phyloP scores from a whole-genome alignment of 1,140 invertebrate genomes.

The Phenacoccus solenopsis region DNA sequence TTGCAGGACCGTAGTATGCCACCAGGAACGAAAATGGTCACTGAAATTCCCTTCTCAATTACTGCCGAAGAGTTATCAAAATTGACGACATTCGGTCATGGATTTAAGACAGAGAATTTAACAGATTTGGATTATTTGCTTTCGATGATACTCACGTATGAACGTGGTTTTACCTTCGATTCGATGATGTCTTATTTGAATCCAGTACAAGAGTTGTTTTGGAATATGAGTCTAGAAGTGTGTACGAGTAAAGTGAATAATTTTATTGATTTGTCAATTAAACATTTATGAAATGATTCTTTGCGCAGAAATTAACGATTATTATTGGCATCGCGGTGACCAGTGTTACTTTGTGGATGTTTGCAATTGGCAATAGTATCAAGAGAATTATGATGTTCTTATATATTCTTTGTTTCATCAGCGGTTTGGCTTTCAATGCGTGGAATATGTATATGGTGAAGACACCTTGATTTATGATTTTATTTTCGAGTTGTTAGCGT shows the following conservation, averaged over 20 bases:
- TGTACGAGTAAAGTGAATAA: background rate
- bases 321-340: background rate
- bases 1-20: background rate
- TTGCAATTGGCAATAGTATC: background rate
- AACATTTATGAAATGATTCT: too few species aligned
- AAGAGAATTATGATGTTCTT: background rate
- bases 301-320: background rate
- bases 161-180: background rate
- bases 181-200: background rate
- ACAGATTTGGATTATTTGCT: background rate
- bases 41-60: background rate
- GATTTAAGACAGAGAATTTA: background rate
- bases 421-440: background rate
- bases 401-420: background rate
- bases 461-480: background rate
- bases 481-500: background rate
- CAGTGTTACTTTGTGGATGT: background rate
- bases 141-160: background rate
- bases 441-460: conserved; percentile 6
- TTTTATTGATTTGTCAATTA: too few species aligned
- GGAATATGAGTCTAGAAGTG: background rate
- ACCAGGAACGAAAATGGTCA: background rate
- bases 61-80: background rate
- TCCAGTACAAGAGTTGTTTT: background rate
- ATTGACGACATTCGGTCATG: background rate